phyloP scores from a whole-genome alignment of 2,797 vertebrate genomes.

The Sebastes hubbsi region DNA sequence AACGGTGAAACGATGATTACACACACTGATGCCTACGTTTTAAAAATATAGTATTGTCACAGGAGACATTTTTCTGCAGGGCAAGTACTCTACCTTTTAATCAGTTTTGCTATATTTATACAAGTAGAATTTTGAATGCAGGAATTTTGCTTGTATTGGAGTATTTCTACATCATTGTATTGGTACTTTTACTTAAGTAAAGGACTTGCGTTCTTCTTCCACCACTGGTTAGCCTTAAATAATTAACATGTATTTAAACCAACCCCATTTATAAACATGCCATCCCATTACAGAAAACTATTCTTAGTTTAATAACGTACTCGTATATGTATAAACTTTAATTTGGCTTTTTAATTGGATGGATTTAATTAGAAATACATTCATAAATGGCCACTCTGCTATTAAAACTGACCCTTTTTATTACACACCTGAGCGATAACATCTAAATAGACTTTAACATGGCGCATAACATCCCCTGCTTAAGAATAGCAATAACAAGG shows the following conservation, averaged over 20 bases:
- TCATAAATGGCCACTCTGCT: not conserved
- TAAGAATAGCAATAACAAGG: not conserved
- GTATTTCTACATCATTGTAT: not conserved
- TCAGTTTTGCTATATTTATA: not conserved
- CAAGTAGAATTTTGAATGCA: not conserved
- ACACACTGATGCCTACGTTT: not conserved
- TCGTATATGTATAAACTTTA: not conserved
- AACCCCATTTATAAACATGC: not conserved
- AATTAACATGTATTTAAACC: not conserved
- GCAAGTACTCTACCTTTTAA: not conserved
- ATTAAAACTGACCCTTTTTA: not conserved
- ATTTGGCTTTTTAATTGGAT: not conserved
- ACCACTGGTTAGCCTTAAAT: not conserved
- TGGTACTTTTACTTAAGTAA: not conserved
- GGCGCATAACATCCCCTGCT: not conserved
- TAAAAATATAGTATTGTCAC: not conserved
- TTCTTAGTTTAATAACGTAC: too few relatives aligned
- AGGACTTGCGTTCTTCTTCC: not conserved
- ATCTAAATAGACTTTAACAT: not conserved
- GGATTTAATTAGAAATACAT: not conserved
- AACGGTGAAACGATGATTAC: not conserved
- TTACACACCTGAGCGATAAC: not conserved
- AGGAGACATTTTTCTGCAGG: not conserved
- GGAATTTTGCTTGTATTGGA: not conserved
- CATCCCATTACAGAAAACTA: not conserved